Evolutionary conservation across 1,140 invertebrate genomes (phyloP), one percentile per base, ranked within the genome.

Genomic region (Drosophila pruinosa): DNA sequence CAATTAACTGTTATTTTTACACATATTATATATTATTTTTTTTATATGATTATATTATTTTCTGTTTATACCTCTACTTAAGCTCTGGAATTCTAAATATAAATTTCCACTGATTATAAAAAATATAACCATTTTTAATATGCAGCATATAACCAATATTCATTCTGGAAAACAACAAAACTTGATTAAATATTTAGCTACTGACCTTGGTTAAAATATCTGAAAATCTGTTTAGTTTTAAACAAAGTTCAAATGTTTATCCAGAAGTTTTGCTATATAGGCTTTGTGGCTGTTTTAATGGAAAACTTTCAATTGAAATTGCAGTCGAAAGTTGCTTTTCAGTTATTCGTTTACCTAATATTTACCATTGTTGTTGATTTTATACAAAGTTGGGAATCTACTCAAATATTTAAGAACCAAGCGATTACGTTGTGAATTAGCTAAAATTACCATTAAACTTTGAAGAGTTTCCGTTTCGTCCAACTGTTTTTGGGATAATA

Each of bases 381-480:
- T 38, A 15, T n/a, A 1, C 21, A 28, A 22, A 34, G 26, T 53
- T 36, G 15, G 3, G n/a, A 26, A 43, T 39, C 19, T 24, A 24
- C 12, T 43, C 14, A 52, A 72, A 54, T 72, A 56, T 34, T 21
- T 56, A 26, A 65, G 63, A 52, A 63, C 63, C 62, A 53, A 74
- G 70, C 70, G 48, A 80, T 80, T 80, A 80, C 48, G 61, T 61
- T 31, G 52, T 64, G 82, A 79, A 79, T 79, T 63, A 67, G 67
- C 39, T 52, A 62, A 72, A 72, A 85, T 75, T 85, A 81, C 48
- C 62, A 72, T 70, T 54, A 53, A 80, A 73, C 73, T 85, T 85
- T 73, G 38, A 71, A 80, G 53, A 59, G 67, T 67, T 80, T 65
- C 45, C 58, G 43, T 26, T 76, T 14, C 14, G 19, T 34, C 22